Base-by-base conservation (phyloP, 2,888 invertebrate species). In the Xanthorhoe spadicearia region DNA sequence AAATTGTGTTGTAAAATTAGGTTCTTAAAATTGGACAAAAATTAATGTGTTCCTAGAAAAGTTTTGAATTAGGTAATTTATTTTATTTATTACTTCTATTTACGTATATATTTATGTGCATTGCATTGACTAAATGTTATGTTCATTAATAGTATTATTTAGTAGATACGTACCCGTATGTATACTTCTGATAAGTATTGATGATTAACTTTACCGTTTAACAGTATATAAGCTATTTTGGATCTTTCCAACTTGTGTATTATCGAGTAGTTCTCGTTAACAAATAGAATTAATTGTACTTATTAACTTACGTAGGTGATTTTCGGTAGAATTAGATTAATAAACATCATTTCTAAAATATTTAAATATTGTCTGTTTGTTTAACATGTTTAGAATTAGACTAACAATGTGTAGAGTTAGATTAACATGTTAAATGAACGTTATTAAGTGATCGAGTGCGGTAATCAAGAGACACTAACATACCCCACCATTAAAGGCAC, bases 361-460 rank as follows among this genome's bases (percentile, higher is more conserved):
- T 87, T 89, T 87, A 82, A 90, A 89, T 83, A 85, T 68, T 83
- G 92, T 92, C 88, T 93, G 92, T 92, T 92, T 93, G 91, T 92
- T 92, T 93, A 93, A 93, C 93, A 93, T 93, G 92, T 92, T 89
- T 92, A 93, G 93, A 82, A 78, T 80, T 92, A 93, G 92, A 92
- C 91, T 93, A 92, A 93, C 92, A 90, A 86, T 87, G 83, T 86
- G 89, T 93, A 93, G 93, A 88, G 81, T 10, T 92, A 92, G 90
- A 87, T 88, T 91, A 92, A 91, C 89, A 86, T 83, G 81, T 80
- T 81, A 80, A 83, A 82, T 81, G 80, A 79, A 82, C 78, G 77
- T 77, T 79, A 81, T 74, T 67, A 49, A 19, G 56, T 73, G 75
- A 80, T 82, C 77, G 75, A 77, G 66, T 80, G 71, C 76, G 85